Evolutionary conservation across 2,888 invertebrate species (phyloP), one percentile per base, ranked within the genome.

Genomic region (Ditylenchus weischeri): DNA sequence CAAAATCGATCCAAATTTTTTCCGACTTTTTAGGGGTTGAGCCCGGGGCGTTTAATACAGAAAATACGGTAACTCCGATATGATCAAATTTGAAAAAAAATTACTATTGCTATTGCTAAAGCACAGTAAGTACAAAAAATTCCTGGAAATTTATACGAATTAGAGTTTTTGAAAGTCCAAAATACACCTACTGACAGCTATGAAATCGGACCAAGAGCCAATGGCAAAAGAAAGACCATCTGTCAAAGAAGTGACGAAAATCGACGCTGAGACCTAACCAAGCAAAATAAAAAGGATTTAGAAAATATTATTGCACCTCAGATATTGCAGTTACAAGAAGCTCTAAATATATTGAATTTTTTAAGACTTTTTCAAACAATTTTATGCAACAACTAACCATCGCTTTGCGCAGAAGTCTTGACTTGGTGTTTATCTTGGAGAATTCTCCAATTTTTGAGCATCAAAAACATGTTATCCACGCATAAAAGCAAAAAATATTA

Each of bases 121-220:
- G 92, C 92, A 89, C 93, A 92, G 84, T 93, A 93, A 81, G 91
- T 90, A 86, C 93, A 93, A 86, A 93, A 93, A 77, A 93, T 93
- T 81, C 81, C 81, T 81, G 68, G 38, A 76, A 60, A 21, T 13
- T 48, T 13, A 54, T 7, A 23, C 11, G 13, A 7, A 5, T 23
- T 54, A 54, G 21, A 11, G 18, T 21, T 18, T 35, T 23, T 15
- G 10, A 19, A 69, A 69, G 19, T 59, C 1, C 3, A 21, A 11
- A 54, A 10, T 19, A 35, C 3, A 80, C 81, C 76, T 64, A 82
- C 90, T 90, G 60, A 93, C 92, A 23, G 92, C 92, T 10, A 92
- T 91, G 84, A 93, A 93, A 10, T 92, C 92, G 68, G 92, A 92
- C 80, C 92, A 89, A 76, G 92, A 89, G 19, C 93, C 93, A 72